phyloP scores from a whole-genome alignment of 92 coral and sea anemone species.

The Porites cylindrica region DNA sequence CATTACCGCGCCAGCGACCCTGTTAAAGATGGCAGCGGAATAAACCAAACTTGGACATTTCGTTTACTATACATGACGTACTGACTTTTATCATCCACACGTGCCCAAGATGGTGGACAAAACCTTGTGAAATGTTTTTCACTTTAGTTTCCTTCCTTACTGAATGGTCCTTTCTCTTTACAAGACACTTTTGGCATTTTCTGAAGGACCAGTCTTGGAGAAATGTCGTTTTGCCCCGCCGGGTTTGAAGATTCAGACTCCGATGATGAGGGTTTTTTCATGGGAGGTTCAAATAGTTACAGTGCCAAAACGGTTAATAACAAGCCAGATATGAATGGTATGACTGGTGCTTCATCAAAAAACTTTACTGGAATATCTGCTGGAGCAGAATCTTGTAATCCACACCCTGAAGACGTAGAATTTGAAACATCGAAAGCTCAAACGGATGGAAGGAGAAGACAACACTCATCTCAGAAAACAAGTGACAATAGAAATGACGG shows the following conservation, averaged over 20 bases:
- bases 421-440: conserved; percentile 9
- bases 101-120: conserved; percentile 44
- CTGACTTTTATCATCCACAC: neutral
- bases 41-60: neutral
- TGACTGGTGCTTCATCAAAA: neutral
- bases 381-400: conserved; percentile 40
- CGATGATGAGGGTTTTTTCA: conserved; percentile 84
- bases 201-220: neutral
- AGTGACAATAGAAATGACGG: neutral
- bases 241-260: conserved; percentile 91
- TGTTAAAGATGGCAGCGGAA: conserved; percentile 1
- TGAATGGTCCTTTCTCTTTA: neutral
- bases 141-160: neutral
- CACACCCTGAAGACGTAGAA: conserved; percentile 72
- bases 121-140: neutral
- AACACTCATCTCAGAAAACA: neutral
- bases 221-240: conserved; percentile 91
- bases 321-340: conserved; percentile 12
- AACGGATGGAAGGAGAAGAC: neutral
- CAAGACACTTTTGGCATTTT: neutral
- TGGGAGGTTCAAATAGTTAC: conserved; percentile 36
- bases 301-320: neutral
- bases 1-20: conserved; percentile 17
- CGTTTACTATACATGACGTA: no score
- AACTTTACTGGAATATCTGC: conserved; percentile 25